These are phyloP conservation scores for Diorhabda elongata DNA, from an alignment of 1,140 invertebrate species.

Conservation along the genomic window DNA sequence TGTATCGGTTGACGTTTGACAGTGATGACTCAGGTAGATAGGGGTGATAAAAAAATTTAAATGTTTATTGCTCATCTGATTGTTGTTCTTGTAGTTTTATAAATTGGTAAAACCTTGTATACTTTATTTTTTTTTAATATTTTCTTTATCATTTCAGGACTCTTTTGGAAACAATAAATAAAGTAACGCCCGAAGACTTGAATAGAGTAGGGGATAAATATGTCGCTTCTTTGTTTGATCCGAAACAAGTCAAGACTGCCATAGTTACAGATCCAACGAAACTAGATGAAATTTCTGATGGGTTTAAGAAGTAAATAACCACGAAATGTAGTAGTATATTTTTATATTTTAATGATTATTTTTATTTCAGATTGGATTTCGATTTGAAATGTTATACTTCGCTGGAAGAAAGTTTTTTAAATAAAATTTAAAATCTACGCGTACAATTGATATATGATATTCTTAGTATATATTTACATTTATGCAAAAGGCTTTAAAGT, in stretches of 20 bases:
- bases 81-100: too few relatives aligned
- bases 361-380: conserved; percentile 46
- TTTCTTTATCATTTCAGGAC: conserved; percentile 26
- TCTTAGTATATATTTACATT: neutral
- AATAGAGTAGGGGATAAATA: conserved; percentile 64
- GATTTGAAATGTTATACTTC: conserved; percentile 50
- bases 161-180: conserved; percentile 50
- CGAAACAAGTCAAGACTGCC: conserved; percentile 56
- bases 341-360: conserved; percentile 16
- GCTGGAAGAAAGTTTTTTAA: conserved; percentile 55
- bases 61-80: too few relatives aligned
- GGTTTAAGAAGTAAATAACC: conserved; percentile 62
- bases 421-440: conserved; percentile 23
- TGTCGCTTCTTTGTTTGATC: conserved; percentile 62
- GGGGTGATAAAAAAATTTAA: too few relatives aligned
- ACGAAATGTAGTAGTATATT: conserved; percentile 18
- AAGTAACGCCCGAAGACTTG: conserved; percentile 63
- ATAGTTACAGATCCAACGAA: conserved; percentile 76
- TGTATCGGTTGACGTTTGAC: too few relatives aligned
- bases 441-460: neutral
- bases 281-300: conserved; percentile 59
- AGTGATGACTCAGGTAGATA: too few relatives aligned
- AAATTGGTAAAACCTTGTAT: too few relatives aligned
- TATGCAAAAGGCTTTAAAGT: neutral
- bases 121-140: neutral